These are phyloP conservation scores for Schizopygopsis pylzovi DNA, from an alignment of 2,797 vertebrate species.

Conservation along the genomic window DNA sequence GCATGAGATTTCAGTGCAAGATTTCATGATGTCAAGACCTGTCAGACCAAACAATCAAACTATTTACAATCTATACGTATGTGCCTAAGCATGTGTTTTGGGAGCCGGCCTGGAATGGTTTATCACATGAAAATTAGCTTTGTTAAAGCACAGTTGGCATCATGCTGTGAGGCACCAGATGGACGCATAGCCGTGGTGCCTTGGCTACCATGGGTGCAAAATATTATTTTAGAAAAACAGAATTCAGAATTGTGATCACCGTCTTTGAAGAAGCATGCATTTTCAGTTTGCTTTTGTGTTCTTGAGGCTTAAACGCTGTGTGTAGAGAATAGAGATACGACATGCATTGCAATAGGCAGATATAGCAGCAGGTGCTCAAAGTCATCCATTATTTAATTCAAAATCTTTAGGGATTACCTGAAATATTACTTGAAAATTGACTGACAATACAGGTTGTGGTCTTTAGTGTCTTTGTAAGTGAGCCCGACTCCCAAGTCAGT, in stretches of 20 bases:
- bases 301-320: neutral
- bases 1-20: neutral
- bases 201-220: neutral
- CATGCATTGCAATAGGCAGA: neutral
- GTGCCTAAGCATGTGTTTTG: neutral
- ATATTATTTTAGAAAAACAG: neutral
- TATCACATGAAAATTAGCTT: neutral
- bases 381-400: neutral
- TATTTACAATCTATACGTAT: neutral
- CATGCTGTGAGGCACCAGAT: constrained; percentile 23
- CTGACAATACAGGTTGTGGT: neutral
- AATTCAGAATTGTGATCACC: neutral
- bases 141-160: neutral
- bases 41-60: neutral
- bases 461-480: neutral
- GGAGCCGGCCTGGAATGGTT: neutral
- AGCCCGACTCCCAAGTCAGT: neutral
- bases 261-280: neutral
- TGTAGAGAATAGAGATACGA: no score
- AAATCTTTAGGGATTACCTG: neutral
- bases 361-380: neutral
- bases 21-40: neutral
- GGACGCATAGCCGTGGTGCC: neutral
- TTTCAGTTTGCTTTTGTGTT: neutral
- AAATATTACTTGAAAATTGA: neutral